phyloP scores from a whole-genome alignment of 2,888 invertebrate species.

The Aphidius colemani region DNA sequence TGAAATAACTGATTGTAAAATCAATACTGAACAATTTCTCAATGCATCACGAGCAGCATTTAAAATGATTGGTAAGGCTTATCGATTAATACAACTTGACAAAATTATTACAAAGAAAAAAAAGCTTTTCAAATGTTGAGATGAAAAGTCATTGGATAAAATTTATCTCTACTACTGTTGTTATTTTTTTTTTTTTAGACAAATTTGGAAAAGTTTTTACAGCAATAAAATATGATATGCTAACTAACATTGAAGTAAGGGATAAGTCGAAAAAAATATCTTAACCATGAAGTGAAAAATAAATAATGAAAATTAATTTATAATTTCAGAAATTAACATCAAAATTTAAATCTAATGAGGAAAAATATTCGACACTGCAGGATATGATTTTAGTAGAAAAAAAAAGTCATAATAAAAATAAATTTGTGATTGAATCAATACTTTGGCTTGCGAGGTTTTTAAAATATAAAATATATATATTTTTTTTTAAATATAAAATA shows the following conservation, averaged over 20 bases:
- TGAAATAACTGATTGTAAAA: conserved; percentile 63
- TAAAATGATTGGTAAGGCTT: conserved; percentile 65
- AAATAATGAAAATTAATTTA: conserved; percentile 16
- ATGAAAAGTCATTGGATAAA: not conserved
- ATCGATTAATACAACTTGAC: no score
- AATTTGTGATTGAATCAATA: conserved; percentile 67
- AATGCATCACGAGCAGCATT: conserved; percentile 68
- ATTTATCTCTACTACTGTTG: not conserved
- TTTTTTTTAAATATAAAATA: not conserved
- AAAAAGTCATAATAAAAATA: conserved; percentile 59
- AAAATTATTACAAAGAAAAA: no score
- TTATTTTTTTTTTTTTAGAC: conserved; percentile 63
- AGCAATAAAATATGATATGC: conserved; percentile 77
- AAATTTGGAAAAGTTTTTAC: conserved; percentile 75
- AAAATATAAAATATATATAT: not conserved
- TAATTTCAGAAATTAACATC: conserved; percentile 67
- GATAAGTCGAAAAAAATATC: not conserved
- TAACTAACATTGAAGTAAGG: conserved; percentile 75
- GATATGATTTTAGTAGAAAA: conserved; percentile 71
- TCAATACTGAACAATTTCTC: conserved; percentile 68
- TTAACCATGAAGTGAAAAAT: not conserved
- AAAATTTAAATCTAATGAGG: conserved; percentile 63
- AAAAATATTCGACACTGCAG: conserved; percentile 67
- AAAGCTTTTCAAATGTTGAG: not conserved
- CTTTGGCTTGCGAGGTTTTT: conserved; percentile 76